phyloP scores from a whole-genome alignment of 2,888 invertebrate species.

The Deilephila porcellus region DNA sequence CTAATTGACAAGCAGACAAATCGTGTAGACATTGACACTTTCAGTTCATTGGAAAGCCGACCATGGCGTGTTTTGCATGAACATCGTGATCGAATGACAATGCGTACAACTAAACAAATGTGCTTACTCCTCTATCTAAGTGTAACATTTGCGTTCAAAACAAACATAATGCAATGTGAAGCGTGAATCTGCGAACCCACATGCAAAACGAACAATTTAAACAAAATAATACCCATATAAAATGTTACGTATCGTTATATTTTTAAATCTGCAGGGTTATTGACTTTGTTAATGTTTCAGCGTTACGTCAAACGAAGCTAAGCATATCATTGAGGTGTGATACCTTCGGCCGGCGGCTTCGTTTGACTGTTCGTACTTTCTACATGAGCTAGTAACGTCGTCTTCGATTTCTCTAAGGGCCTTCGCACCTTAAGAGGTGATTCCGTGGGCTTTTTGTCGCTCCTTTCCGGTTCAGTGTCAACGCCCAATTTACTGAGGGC shows the following conservation, averaged over 20 bases:
- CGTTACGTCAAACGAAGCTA: slow-evolving; percentile 82
- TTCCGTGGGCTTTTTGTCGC: slow-evolving; percentile 76
- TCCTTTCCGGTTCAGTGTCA: slow-evolving; percentile 74
- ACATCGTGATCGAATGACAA: slow-evolving; percentile 7
- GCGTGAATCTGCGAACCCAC: slow-evolving; percentile 55
- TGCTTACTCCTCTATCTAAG: slow-evolving; percentile 19
- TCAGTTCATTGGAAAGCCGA: slow-evolving; percentile 7
- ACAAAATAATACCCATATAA: slow-evolving; percentile 11
- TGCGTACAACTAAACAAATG: slow-evolving; percentile 17
- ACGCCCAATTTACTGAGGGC: slow-evolving; percentile 84
- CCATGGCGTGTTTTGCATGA: neutral
- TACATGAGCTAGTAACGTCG: slow-evolving; percentile 79
- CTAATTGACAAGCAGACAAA: slow-evolving; percentile 4
- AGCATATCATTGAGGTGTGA: slow-evolving; percentile 66
- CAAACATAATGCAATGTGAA: slow-evolving; percentile 21
- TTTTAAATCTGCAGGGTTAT: slow-evolving; percentile 25
- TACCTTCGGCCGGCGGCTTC: slow-evolving; percentile 80
- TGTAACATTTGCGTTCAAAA: slow-evolving; percentile 9
- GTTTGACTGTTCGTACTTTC: slow-evolving; percentile 76
- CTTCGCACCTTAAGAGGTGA: slow-evolving; percentile 76
- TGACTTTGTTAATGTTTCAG: slow-evolving; percentile 55
- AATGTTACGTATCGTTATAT: slow-evolving; percentile 15
- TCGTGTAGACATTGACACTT: slow-evolving; percentile 18
- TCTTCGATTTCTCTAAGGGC: slow-evolving; percentile 81
- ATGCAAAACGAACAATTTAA: slow-evolving; percentile 62